Evolutionary conservation across 2,888 invertebrate species (phyloP), one percentile per base, ranked within the genome.

Genomic region (Parnassius mnemosyne): DNA sequence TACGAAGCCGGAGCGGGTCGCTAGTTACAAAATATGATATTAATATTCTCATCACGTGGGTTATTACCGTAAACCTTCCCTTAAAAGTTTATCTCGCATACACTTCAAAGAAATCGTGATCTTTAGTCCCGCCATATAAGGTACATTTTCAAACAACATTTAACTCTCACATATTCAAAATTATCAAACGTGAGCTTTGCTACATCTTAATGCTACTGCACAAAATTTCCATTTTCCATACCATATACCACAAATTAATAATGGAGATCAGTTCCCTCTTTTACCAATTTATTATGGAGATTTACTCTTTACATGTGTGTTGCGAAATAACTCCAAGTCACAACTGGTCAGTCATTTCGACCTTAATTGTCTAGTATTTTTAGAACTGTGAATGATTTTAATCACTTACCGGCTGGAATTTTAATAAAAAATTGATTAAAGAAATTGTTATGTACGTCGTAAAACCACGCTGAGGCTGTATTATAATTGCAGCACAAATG

Each of bases 151-250:
- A 13, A 9, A 9, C 9, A 49, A 9, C 9, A 7, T 49, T 16
- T 9, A 7, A 11, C 49, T 13, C n/a, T 13, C 13, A 16, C 13
- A 49, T 13, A 16, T 49, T 49, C 49, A 1, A 49, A 49, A 13
- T 16, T 49, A 7, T 49, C 16, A 49, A 46, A 53, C 16, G 46
- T 16, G 20, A 60, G 20, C 49, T 53, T 41, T 83, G 75, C 79
- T 63, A 50, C 66, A 65, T 69, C 68, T 75, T 75, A 81, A 78
- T 80, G 84, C 84, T 81, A 77, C 83, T 88, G 89, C 89, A 89
- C 89, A 89, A 89, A 90, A 88, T 90, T 90, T 89, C 88, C 87
- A 90, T 90, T 89, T 89, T 90, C 90, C 87, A 78, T 85, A 75
- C 89, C 88, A 90, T 89, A 89, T 89, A 81, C 87, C 84, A 78